phyloP scores from a whole-genome alignment of 2,888 invertebrate genomes.

The Slavum lentiscoides region DNA sequence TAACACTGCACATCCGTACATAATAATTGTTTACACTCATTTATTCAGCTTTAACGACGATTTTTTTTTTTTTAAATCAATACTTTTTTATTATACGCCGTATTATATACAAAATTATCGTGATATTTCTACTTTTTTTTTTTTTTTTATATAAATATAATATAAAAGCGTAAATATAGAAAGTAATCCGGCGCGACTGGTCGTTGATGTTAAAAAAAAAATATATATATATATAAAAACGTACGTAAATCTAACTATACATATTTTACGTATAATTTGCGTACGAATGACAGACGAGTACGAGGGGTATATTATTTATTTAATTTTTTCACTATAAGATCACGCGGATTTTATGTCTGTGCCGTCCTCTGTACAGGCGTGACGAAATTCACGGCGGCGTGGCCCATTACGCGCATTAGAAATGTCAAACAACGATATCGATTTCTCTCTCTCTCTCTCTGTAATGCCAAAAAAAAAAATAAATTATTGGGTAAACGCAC shows the following conservation, averaged over 20 bases:
- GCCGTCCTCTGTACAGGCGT: too few species aligned
- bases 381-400: slow-evolving; percentile 10
- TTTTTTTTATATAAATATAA: too few species aligned
- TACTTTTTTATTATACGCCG: too few species aligned
- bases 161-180: neutral
- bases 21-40: too few species aligned
- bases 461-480: slow-evolving; percentile 7
- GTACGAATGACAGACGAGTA: too few species aligned
- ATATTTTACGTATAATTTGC: neutral
- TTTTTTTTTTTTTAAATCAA: too few species aligned
- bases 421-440: slow-evolving; percentile 33
- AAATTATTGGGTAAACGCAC: slow-evolving; percentile 21
- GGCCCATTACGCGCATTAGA: slow-evolving; percentile 11
- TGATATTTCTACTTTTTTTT: too few species aligned
- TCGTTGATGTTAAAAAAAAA: neutral
- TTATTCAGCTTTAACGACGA: too few species aligned
- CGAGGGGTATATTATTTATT: neutral
- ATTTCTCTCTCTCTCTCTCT: neutral
- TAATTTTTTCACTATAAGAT: neutral
- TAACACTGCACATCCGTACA: too few species aligned
- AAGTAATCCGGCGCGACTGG: slow-evolving; percentile 11
- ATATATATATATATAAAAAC: neutral
- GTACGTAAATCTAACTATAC: neutral
- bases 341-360: neutral
- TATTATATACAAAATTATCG: too few species aligned